Base-by-base conservation (phyloP, 2,888 invertebrate genomes). In the Thymelicus sylvestris region DNA sequence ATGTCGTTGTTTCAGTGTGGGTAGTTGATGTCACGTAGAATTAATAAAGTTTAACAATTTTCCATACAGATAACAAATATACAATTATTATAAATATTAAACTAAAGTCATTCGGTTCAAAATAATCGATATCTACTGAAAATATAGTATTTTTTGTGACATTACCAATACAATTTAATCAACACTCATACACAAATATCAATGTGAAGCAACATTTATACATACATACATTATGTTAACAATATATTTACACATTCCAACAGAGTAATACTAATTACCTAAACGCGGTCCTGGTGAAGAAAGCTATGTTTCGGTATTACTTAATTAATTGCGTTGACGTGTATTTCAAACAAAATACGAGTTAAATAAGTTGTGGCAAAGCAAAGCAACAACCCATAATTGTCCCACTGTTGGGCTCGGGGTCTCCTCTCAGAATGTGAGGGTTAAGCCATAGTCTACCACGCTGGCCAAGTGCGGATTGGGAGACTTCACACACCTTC, bases 201-300 rank as follows among this genome's bases (percentile, higher is more conserved):
- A 24, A 61, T 61, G 12, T 7, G 61, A 12, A 67, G 19, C 48
- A 59, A 57, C 47, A 48, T 67, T 60, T 66, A 31, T 31, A 60
- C 67, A 50, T 61, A 44, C 44, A 47, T 62, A 67, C 61, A 50
- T 19, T 19, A 19, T 13, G 38, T 61, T 61, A 67, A 67, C 61
- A 67, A 66, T 66, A 67, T 67, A 67, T 67, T 67, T 67, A 67
- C 61, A 67, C 61, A 52, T 24, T n/a, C 67, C 13, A 41, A 61
- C 50, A 52, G 50, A 52, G 50, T 52, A 19, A 52, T 19, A 19
- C 50, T 52, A 52, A 52, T 52, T 52, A 52, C 19, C 50, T 52
- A 52, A 52, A 52, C 47, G 47, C 47, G 8, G 47, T 52, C 50
- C 2, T 19, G 50, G 50, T 19, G 50, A 19, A 52, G 50, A 15